Evolutionary conservation across 1,140 invertebrate genomes (phyloP), one percentile per base, ranked within the genome.

Genomic region (Antheraea mylitta): DNA sequence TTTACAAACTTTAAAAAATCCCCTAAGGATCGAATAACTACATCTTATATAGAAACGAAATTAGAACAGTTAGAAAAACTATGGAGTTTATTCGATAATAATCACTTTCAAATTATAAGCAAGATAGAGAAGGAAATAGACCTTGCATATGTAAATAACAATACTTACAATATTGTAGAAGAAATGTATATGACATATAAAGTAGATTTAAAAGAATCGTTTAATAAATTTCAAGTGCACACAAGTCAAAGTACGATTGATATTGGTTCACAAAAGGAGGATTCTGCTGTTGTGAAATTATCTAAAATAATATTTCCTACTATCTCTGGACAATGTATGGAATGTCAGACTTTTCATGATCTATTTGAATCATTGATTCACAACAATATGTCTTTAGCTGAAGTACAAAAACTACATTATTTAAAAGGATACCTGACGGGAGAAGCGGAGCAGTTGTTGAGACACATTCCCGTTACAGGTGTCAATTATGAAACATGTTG

Each of bases 391-490:
- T n/a, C 18, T 63, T 36, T 63, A 30, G 30, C 61, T 9, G 16
- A 19, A 2, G 30, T 69, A 58, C 38, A 69, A 58, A 64, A 42
- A 30, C 38, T 68, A 30, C 70, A 71, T 48, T 71, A 71, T 66
- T 66, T 72, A 18, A 72, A 72, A 45, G n/a, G 18, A 3, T 13
- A 62, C 62, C 65, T 72, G 11, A 58, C 67, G 5, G 71, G 64
- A 5, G 71, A 73, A 60, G 72, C 72, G 11, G 72, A 74, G 18
- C 61, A 68, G 18, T 13, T 74, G 5, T 30, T 74, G 9, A 67
- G 69, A 18, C 58, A 70, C 30, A 68, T 58, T 19, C 62, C 68
- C 0, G 59, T 70, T 13, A 58, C 58, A 9, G 58, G 61, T 10
- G 19, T 38, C 7, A 74, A 74, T 70, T 74, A 74, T 58, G 60